These are phyloP conservation scores for Melieria crassipennis DNA, from an alignment of 2,888 invertebrate species.

Conservation along the genomic window DNA sequence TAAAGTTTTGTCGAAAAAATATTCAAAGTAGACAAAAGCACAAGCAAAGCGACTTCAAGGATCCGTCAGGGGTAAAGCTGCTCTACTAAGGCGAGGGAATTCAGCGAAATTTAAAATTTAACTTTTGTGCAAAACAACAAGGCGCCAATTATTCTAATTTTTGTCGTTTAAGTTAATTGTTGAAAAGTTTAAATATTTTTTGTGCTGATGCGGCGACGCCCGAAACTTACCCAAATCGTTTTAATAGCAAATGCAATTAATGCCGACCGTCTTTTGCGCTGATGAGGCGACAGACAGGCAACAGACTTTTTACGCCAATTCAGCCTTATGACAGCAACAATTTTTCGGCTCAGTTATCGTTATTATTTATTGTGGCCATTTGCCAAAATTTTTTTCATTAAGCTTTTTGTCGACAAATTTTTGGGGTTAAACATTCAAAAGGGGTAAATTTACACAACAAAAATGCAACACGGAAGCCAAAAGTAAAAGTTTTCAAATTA, in stretches of 20 bases:
- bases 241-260: conserved; percentile 42
- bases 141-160: conserved; percentile 19
- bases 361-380: conserved; percentile 48
- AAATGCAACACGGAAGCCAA: background rate
- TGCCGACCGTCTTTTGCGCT: conserved; percentile 7
- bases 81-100: too few species aligned
- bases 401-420: conserved; percentile 21
- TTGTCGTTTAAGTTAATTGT: conserved; percentile 43
- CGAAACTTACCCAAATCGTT: background rate
- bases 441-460: conserved; percentile 1
- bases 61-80: too few species aligned
- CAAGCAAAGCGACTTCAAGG: too few species aligned
- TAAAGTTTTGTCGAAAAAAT: conserved; percentile 43
- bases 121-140: background rate
- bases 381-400: conserved; percentile 37
- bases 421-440: conserved; percentile 22
- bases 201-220: too few species aligned
- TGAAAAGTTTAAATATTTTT: background rate
- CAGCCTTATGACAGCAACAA: conserved; percentile 34
- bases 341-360: conserved; percentile 55
- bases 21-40: conserved; percentile 21
- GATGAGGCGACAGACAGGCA: conserved; percentile 30
- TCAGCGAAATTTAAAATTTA: too few species aligned
- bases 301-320: conserved; percentile 34
- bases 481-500: conserved; percentile 55